Evolutionary conservation across 2,113 vertebrate species (phyloP).

Genomic region (Oncorhynchus mykiss): DNA sequence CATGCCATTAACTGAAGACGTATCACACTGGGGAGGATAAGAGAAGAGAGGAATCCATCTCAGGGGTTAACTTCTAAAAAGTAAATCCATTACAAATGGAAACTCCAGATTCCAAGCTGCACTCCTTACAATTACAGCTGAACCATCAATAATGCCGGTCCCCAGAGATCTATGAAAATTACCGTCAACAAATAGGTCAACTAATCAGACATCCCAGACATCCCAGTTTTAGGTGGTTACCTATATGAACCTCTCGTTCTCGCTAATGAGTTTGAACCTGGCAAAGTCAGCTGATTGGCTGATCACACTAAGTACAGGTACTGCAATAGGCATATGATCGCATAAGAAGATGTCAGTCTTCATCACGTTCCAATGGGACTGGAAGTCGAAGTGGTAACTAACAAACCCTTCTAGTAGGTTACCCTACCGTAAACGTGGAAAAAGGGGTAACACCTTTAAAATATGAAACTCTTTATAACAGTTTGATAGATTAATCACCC

Average conservation of each 20-base stretch:
- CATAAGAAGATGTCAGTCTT: neutral
- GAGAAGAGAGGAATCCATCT: slow-evolving; percentile 8
- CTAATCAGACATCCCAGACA: slow-evolving; percentile 48
- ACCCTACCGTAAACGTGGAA: slow-evolving; percentile 46
- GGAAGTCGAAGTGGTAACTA: slow-evolving; percentile 37
- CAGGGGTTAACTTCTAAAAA: slow-evolving; percentile 55
- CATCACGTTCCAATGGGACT: neutral
- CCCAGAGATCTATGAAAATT: slow-evolving; percentile 60
- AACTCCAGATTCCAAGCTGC: slow-evolving; percentile 59
- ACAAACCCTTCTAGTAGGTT: slow-evolving; percentile 44
- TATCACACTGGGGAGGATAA: too few species aligned
- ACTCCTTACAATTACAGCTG: slow-evolving; percentile 63
- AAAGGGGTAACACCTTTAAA: slow-evolving; percentile 59
- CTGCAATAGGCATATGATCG: neutral
- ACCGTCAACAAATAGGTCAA: slow-evolving; percentile 67
- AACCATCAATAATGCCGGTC: slow-evolving; percentile 56
- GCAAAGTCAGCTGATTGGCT: slow-evolving; percentile 37
- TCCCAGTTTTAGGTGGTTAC: slow-evolving; percentile 28
- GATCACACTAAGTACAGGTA: neutral
- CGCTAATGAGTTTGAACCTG: slow-evolving; percentile 44
- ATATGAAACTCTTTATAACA: slow-evolving; percentile 81
- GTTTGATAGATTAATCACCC: slow-evolving; percentile 85
- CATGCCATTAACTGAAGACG: too few species aligned
- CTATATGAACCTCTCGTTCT: slow-evolving; percentile 30
- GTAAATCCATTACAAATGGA: slow-evolving; percentile 54